Evolutionary conservation across 2,888 invertebrate species (phyloP).

Genomic region (Poecilus cupreus): DNA sequence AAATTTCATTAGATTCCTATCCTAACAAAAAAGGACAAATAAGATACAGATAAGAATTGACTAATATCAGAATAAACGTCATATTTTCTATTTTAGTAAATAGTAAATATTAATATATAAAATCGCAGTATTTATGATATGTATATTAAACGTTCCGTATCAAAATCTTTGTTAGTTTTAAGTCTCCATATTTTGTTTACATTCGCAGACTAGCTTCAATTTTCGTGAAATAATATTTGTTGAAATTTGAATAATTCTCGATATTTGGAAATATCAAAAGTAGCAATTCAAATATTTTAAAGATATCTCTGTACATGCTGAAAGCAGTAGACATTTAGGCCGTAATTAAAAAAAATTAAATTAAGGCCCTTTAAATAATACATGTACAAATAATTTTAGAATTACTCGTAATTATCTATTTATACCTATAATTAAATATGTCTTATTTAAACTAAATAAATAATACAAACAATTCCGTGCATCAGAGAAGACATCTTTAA

Average conservation of each 20-base stretch:
- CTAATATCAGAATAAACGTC: background rate
- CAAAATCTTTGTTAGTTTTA: conserved; percentile 11
- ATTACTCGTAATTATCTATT: too few species aligned
- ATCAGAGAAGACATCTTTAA: background rate
- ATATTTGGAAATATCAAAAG: background rate
- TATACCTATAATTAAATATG: too few species aligned
- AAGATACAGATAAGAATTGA: background rate
- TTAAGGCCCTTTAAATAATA: too few species aligned
- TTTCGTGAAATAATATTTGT: background rate
- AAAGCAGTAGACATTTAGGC: too few species aligned
- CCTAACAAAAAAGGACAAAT: background rate
- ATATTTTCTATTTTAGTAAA: conserved; percentile 17
- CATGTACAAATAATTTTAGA: too few species aligned
- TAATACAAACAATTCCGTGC: background rate
- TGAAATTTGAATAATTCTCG: background rate
- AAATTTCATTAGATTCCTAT: background rate
- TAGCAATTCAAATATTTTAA: too few species aligned
- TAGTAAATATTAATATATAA: conserved; percentile 45
- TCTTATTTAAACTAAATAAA: background rate
- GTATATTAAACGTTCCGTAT: conserved; percentile 39
- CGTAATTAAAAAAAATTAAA: too few species aligned
- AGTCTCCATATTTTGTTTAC: background rate
- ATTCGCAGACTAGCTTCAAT: background rate
- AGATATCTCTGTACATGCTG: too few species aligned
- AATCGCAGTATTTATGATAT: conserved; percentile 50